Evolutionary conservation across 2,888 invertebrate genomes (phyloP).

Genomic region (Ophonus ardosiacus): DNA sequence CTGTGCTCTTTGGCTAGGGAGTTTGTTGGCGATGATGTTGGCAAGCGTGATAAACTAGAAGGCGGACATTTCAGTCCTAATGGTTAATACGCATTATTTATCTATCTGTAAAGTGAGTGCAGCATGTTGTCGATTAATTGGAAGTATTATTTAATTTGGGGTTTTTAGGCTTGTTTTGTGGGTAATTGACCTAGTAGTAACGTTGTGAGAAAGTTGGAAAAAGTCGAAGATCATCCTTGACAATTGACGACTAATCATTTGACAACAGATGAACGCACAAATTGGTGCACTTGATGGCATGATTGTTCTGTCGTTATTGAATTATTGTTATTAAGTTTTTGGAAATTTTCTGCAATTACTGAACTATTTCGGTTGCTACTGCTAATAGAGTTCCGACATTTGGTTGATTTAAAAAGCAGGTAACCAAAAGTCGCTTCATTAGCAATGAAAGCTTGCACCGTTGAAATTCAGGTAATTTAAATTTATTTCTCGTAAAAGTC

Average conservation of each 20-base stretch:
- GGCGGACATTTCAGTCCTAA: slow-evolving; percentile 69
- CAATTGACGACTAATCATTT: slow-evolving; percentile 51
- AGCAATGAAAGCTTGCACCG: neutral
- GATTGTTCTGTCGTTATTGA: slow-evolving; percentile 51
- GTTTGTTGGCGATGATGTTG: slow-evolving; percentile 56
- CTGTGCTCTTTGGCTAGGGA: slow-evolving; percentile 22
- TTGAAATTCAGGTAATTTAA: slow-evolving; percentile 4
- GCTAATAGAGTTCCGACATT: slow-evolving; percentile 30
- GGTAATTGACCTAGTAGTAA: slow-evolving; percentile 34
- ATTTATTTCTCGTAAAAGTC: slow-evolving; percentile 15
- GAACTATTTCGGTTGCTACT: slow-evolving; percentile 3
- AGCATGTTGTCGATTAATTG: slow-evolving; percentile 42
- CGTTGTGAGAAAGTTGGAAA: slow-evolving; percentile 45
- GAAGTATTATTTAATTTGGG: slow-evolving; percentile 49
- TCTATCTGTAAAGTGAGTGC: slow-evolving; percentile 54
- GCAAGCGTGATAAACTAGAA: slow-evolving; percentile 72
- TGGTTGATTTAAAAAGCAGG: neutral
- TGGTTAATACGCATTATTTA: slow-evolving; percentile 59
- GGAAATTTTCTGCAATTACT: slow-evolving; percentile 19
- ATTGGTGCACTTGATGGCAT: slow-evolving; percentile 34
- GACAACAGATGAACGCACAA: slow-evolving; percentile 50
- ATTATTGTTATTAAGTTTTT: slow-evolving; percentile 38
- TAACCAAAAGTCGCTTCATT: neutral
- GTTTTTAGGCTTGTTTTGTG: slow-evolving; percentile 19
- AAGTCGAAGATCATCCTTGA: slow-evolving; percentile 45